phyloP scores from a whole-genome alignment of 2,888 invertebrate species.

The Theodoxus fluviatilis region DNA sequence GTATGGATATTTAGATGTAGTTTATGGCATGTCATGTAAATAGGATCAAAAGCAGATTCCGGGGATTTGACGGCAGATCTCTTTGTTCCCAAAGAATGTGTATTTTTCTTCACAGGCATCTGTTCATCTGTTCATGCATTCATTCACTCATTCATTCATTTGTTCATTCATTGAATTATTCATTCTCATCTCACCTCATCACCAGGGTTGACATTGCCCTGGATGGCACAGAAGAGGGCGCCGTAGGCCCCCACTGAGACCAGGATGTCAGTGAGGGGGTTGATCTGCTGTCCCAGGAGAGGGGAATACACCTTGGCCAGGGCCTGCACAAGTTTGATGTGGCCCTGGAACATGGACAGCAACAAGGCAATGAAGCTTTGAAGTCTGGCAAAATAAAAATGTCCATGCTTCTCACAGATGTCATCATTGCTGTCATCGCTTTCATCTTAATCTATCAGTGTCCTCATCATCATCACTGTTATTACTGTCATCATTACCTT shows the following conservation, averaged over 20 bases:
- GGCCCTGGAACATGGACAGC: slow-evolving; percentile 74
- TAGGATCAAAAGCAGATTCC: too few species aligned
- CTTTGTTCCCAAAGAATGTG: too few species aligned
- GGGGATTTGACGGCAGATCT: too few species aligned
- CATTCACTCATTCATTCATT: too few species aligned
- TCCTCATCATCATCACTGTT: not conserved
- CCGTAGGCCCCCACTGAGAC: slow-evolving; percentile 95
- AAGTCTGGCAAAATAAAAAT: not conserved
- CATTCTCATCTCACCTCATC: slow-evolving; percentile 69
- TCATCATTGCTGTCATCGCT: too few species aligned
- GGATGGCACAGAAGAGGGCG: slow-evolving; percentile 84
- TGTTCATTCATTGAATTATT: too few species aligned
- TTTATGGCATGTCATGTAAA: too few species aligned
- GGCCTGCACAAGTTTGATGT: slow-evolving; percentile 85
- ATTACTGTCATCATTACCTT: not conserved
- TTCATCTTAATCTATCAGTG: not conserved
- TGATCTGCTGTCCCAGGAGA: slow-evolving; percentile 77
- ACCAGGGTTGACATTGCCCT: slow-evolving; percentile 84
- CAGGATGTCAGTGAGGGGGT: slow-evolving; percentile 85
- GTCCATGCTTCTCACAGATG: not conserved
- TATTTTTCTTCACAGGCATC: not conserved
- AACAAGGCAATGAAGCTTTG: not conserved
- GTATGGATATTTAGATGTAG: too few species aligned
- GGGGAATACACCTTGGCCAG: slow-evolving; percentile 85
- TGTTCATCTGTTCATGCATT: too few species aligned